Conservation (phyloP, 2,797 vertebrate genomes). For the Acanthopagrus latus region DNA sequence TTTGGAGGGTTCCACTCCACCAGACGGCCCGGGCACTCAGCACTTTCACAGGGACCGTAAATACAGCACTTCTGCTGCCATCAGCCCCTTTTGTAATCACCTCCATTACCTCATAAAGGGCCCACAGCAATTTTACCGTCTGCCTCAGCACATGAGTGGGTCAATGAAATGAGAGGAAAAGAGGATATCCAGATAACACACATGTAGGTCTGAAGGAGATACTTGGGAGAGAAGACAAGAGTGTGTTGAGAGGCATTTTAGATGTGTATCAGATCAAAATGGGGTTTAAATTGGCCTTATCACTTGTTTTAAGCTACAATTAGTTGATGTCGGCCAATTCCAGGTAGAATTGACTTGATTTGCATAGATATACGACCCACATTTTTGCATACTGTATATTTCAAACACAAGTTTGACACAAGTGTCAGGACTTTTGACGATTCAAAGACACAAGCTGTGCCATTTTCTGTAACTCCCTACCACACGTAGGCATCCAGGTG, state of each 20-base stretch:
- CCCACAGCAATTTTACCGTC: conserved; percentile 66
- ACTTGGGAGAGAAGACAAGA: conserved; percentile 6
- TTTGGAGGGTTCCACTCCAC: conserved; percentile 54
- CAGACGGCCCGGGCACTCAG: conserved; percentile 44
- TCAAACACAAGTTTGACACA: neutral
- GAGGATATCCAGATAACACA: conserved; percentile 54
- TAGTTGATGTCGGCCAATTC: neutral
- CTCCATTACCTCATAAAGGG: conserved; percentile 72
- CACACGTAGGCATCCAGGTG: conserved; percentile 88
- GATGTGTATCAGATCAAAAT: conserved; percentile 6
- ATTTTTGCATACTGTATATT: too few species aligned
- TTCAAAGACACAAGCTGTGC: conserved; percentile 1
- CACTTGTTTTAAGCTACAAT: neutral
- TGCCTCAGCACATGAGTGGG: conserved; percentile 69
- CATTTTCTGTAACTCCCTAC: conserved; percentile 70
- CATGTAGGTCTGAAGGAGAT: conserved; percentile 27
- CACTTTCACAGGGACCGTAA: conserved; percentile 72
- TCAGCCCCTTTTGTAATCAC: conserved; percentile 79
- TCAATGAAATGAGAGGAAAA: conserved; percentile 56
- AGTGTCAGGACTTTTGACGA: neutral
- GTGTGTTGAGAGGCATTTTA: conserved; percentile 14
- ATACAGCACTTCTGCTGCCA: conserved; percentile 76
- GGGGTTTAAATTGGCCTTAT: conserved; percentile 7
- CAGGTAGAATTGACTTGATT: neutral
- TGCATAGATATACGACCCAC: too few species aligned